A percentile compares a stretch with the other conserved stretches of the same genome.
Conservation (phyloP, 2,888 invertebrate genomes). For the Drosophila gaucha region DNA sequence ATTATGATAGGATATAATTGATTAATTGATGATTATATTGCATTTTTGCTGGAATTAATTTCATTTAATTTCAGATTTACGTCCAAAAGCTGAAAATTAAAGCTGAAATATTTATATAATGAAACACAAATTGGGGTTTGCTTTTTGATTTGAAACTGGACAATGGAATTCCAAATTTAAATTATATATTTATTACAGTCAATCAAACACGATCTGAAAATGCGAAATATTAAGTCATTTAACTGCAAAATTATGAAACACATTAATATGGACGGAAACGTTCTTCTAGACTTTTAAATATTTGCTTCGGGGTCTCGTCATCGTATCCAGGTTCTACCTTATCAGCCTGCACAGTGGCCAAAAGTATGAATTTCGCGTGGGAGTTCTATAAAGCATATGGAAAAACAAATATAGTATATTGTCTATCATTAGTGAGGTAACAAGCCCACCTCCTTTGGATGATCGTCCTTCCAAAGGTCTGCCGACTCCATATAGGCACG, state of each 20-base stretch:
- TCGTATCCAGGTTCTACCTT: conserved; percentile 57
- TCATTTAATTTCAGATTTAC: no score
- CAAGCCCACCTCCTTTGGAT: conserved; percentile 50
- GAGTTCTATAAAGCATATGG: conserved; percentile 28
- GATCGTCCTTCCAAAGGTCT: conserved; percentile 64
- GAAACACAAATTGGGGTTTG: no score
- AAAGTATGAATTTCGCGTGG: conserved; percentile 58
- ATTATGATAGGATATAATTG: not conserved
- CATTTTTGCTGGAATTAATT: no score
- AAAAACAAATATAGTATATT: not conserved
- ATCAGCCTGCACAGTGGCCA: conserved; percentile 56
- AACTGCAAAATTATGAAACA: no score
- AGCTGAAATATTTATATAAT: no score
- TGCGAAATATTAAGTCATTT: not conserved
- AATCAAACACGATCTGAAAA: no score
- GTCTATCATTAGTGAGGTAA: no score
- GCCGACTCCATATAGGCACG: conserved; percentile 52
- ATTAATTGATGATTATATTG: no score
- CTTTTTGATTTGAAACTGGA: no score
- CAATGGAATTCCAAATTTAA: no score
- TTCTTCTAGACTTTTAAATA: conserved; percentile 54
- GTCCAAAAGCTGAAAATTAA: no score
- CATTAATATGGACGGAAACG: conserved; percentile 56
- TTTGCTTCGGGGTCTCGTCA: conserved; percentile 42
- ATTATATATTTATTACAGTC: no score